phyloP scores from a whole-genome alignment of 2,888 invertebrate genomes.

The Sericinus montela region DNA sequence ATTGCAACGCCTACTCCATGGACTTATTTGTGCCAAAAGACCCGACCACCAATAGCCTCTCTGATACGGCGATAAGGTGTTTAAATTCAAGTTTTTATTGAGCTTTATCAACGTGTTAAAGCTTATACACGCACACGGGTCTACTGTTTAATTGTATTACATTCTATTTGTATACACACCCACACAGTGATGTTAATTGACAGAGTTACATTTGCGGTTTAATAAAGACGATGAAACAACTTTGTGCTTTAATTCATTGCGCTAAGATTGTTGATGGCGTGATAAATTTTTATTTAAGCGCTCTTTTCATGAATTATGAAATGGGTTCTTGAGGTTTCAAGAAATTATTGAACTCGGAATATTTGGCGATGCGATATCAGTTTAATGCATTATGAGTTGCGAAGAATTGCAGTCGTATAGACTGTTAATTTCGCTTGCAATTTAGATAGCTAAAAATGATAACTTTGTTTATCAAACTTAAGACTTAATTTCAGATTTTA shows the following conservation, averaged over 20 bases:
- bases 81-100: conserved; percentile 71
- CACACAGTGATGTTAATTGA: conserved; percentile 19
- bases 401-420: conserved; percentile 25
- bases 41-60: conserved; percentile 49
- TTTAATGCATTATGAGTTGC: conserved; percentile 25
- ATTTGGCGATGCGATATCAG: conserved; percentile 38
- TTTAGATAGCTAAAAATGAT: conserved; percentile 8
- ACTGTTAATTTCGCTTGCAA: conserved; percentile 23
- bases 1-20: conserved; percentile 29
- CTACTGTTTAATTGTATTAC: conserved; percentile 34
- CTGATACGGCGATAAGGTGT: conserved; percentile 57
- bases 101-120: conserved; percentile 53
- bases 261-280: conserved; percentile 4
- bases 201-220: conserved; percentile 9
- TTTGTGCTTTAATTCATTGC: background rate
- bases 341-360: conserved; percentile 14
- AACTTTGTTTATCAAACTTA: conserved; percentile 2
- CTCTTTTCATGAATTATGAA: background rate
- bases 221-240: background rate
- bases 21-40: conserved; percentile 25
- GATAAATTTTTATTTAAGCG: background rate
- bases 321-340: conserved; percentile 6
- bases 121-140: conserved; percentile 53
- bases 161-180: conserved; percentile 30
- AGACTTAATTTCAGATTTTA: background rate